Evolutionary conservation across 2,888 invertebrate species (phyloP), one percentile per base, ranked within the genome.

Genomic region (Drosophila greeni): DNA sequence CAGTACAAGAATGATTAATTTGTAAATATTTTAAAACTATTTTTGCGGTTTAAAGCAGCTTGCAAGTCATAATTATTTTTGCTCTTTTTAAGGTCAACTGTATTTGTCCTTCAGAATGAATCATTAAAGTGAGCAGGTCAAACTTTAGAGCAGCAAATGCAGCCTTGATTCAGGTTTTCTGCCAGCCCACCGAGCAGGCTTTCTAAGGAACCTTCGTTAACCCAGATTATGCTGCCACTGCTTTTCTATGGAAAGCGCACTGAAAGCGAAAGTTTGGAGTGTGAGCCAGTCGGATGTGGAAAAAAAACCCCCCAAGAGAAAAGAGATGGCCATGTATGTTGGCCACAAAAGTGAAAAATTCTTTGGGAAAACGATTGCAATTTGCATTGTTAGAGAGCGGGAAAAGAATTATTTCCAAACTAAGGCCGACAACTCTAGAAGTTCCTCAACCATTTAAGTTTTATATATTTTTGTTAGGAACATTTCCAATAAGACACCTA

Each of bases 241-340:
- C 31, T 37, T 66, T 48, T 66, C 60, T 42, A 61, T 70, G 48
- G 37, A 57, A 48, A 48, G 43, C 47, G 36, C 52, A 48, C 48
- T 57, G 61, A 70, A 70, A 70, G 70, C 56, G 66, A 70, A 57
- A 66, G 70, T 70, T 70, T 60, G 47, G 54, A 66, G 70, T 66
- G 66, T 34, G 39, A 37, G n/a, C 40, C 48, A 49, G 51, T 14
- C 39, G 39, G 39, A 11, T 33, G 23, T 29, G 31, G 9, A 65
- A 29, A 66, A 23, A 57, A 3, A 20, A 20, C 20, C 14, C 34
- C 20, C 26, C 23, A 57, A 23, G 14, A 20, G 31, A 45, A 42
- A 7, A 14, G 24, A 47, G 31, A 52, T 12, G 45, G 47, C 24
- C 52, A 36, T 34, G 56, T 57, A 51, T 34, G 34, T 45, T 47